Percentiles rank a stretch among this genome's conserved stretches.
phyloP scores from a whole-genome alignment of 2,113 vertebrate genomes.

The Poecilia latipinna region DNA sequence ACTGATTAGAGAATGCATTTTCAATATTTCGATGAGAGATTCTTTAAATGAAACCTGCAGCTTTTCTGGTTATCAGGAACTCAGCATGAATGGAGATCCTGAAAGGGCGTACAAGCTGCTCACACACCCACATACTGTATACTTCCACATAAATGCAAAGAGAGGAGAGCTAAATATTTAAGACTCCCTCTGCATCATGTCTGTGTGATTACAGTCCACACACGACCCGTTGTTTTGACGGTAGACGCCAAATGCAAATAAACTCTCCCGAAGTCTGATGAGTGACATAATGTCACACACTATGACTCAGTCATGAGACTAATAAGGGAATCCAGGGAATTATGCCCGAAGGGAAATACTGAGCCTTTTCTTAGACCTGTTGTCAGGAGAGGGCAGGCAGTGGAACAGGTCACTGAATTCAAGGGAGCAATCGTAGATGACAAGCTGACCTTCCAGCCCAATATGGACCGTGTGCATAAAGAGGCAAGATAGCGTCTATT shows the following conservation, averaged over 20 bases:
- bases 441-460: neutral
- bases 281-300: neutral
- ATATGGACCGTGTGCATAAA: neutral
- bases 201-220: neutral
- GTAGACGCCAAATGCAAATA: neutral
- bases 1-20: neutral
- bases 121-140: neutral
- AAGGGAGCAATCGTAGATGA: too few relatives aligned
- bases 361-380: too few relatives aligned
- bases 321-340: neutral
- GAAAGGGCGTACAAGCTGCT: conserved; percentile 37
- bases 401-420: too few relatives aligned
- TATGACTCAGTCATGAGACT: neutral
- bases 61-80: neutral
- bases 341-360: neutral
- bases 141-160: neutral
- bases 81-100: conserved; percentile 36
- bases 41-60: conserved; percentile 13
- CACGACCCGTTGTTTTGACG: neutral
- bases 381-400: too few relatives aligned
- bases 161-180: neutral
- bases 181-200: neutral
- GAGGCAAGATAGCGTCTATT: neutral
- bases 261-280: neutral
- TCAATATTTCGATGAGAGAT: neutral